A percentile compares a stretch with the other conserved stretches of the same genome.
Evolutionary conservation across 2,888 invertebrate species (phyloP).

Genomic region (Epirrhoe tristata): DNA sequence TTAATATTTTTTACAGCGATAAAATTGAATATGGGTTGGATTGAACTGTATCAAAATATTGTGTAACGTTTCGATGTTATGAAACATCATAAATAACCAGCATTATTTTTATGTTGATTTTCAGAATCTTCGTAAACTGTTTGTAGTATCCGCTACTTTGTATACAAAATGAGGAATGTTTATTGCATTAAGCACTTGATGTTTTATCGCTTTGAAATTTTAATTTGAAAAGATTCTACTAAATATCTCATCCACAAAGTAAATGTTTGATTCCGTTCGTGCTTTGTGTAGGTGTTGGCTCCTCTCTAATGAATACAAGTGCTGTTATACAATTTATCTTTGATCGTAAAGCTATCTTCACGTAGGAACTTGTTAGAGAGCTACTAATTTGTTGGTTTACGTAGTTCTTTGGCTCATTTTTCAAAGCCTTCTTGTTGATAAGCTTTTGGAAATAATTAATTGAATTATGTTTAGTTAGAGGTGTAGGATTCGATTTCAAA

Average conservation of each 20-base stretch:
- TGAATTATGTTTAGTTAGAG: background rate
- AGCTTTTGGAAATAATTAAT: background rate
- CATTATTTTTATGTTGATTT: background rate
- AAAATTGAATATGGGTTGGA: too few relatives aligned
- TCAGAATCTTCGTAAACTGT: background rate
- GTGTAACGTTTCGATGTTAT: too few relatives aligned
- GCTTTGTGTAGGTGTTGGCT: conserved; percentile 37
- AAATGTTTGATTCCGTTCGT: conserved; percentile 26
- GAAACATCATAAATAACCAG: background rate
- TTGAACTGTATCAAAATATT: too few relatives aligned
- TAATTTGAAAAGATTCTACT: background rate
- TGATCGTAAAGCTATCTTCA: conserved; percentile 34
- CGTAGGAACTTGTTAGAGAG: conserved; percentile 19
- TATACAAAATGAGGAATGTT: background rate
- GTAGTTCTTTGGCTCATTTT: background rate
- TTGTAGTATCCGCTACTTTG: background rate
- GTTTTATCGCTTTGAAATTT: background rate
- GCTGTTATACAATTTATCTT: conserved; percentile 39
- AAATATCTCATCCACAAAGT: conserved; percentile 8
- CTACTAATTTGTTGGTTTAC: conserved; percentile 19
- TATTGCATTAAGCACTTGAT: background rate
- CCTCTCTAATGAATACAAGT: conserved; percentile 38
- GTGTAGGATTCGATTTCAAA: background rate
- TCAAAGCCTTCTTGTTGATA: background rate
- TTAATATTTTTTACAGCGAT: too few relatives aligned